Conservation (phyloP, 2,888 invertebrate genomes). For the Acholoe squamosa region DNA sequence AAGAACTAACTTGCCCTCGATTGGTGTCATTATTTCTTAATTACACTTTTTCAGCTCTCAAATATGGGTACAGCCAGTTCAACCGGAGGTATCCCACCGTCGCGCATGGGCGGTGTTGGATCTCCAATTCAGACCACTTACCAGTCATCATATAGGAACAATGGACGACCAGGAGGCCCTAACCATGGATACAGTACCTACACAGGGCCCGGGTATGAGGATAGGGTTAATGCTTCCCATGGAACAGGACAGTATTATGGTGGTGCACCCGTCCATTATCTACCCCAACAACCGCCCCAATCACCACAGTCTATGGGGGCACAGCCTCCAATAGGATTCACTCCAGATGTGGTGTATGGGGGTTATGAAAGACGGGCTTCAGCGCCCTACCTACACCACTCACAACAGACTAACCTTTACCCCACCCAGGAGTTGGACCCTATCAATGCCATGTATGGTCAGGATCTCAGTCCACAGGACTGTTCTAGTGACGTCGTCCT, state of each 20-base stretch:
- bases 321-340: not conserved
- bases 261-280: not conserved
- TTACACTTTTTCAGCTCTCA: not conserved
- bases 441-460: not conserved
- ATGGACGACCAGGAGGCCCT: conserved; percentile 1
- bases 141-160: not conserved
- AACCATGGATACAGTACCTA: not conserved
- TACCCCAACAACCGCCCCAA: not conserved
- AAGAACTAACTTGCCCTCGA: too few species aligned
- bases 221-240: not conserved
- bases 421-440: not conserved
- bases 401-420: not conserved
- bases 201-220: not conserved
- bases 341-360: too few species aligned
- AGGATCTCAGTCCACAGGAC: not conserved
- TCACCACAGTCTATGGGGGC: not conserved
- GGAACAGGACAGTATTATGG: not conserved
- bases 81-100: not conserved
- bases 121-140: not conserved
- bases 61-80: not conserved
- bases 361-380: too few species aligned
- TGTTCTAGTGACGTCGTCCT: conserved; percentile 61
- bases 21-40: not conserved
- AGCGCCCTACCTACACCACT: not conserved
- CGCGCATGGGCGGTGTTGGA: not conserved